Base-by-base conservation (phyloP, 1,140 invertebrate genomes). In the Pachyrhynchus sulphureomaculatus region DNA sequence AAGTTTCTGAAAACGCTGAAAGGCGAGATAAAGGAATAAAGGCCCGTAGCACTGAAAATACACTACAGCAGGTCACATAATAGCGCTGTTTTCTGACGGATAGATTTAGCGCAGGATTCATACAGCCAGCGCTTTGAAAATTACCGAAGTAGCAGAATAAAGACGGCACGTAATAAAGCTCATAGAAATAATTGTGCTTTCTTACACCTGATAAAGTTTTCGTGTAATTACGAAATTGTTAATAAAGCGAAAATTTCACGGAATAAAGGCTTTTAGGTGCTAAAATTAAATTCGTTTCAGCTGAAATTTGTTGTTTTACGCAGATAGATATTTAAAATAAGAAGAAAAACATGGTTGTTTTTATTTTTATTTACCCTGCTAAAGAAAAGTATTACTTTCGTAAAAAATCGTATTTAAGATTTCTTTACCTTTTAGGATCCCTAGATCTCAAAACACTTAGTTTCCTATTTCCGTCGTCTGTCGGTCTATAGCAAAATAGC, bases 11-110 rank as follows among this genome's bases (percentile, higher is more conserved):
- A 72, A 69, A 68, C 67, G 64, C 64, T 72, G 70, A 72, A 72
- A 71, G 69, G 67, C 69, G 67, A 72, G 68, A 72, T 72, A 71
- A 72, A 72, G 70, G 70, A 70, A 72, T 69, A 68, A 72, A 71
- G 62, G 71, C 55, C 47, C 44, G 58, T 15, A 55, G 57, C 49
- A 57, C 45, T 66, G 62, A 65, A 70, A 69, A 70, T 67, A 69
- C 67, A 68, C 57, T 68, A 67, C 67, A 68, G 64, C 59, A 58
- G 62, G 63, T 69, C 68, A 68, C 69, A 72, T 72, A 72, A 72
- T 72, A 49, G 65, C 65, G 58, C 63, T 71, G 68, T 70, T 70
- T 65, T 66, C 64, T 68, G 64, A 66, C 66, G 66, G 66, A 69
- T 68, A 68, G 63, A 69, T 69, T 67, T 65, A 69, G 63, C 55